Evolutionary conservation across 2,797 vertebrate species (phyloP).

Genomic region (Crocidura indochinensis): DNA sequence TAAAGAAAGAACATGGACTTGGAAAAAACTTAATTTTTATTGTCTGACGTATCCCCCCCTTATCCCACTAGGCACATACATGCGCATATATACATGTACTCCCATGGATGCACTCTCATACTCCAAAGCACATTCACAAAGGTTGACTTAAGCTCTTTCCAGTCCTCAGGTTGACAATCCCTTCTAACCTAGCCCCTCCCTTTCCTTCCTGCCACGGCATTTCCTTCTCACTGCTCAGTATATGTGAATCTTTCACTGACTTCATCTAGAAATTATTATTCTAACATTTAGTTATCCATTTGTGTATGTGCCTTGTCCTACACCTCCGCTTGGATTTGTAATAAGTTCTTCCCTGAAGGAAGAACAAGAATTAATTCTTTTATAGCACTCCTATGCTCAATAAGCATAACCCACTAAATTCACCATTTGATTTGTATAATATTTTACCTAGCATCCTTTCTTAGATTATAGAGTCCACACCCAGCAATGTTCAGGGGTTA

Average conservation of each 20-base stretch:
- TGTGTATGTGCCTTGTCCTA: neutral
- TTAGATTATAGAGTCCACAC: no score
- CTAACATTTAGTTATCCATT: neutral
- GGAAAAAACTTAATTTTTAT: neutral
- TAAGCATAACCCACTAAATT: constrained; percentile 35
- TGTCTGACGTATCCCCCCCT: neutral
- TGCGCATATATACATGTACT: no score
- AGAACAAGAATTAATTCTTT: neutral
- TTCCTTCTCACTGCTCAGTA: neutral
- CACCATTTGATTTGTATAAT: constrained; percentile 24
- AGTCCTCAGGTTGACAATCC: neutral
- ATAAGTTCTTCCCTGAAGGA: neutral
- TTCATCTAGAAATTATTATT: neutral
- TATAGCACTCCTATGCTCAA: neutral
- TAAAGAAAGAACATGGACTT: no score
- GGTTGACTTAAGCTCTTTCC: neutral
- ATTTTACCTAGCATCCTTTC: neutral
- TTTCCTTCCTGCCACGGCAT: neutral
- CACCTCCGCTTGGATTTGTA: neutral
- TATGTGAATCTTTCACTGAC: neutral
- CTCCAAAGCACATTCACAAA: neutral
- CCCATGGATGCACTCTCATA: neutral
- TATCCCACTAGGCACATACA: neutral
- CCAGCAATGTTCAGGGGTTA: no score
- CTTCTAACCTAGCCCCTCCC: neutral